phyloP scores from a whole-genome alignment of 2,888 invertebrate genomes.

The Seira ritae region DNA sequence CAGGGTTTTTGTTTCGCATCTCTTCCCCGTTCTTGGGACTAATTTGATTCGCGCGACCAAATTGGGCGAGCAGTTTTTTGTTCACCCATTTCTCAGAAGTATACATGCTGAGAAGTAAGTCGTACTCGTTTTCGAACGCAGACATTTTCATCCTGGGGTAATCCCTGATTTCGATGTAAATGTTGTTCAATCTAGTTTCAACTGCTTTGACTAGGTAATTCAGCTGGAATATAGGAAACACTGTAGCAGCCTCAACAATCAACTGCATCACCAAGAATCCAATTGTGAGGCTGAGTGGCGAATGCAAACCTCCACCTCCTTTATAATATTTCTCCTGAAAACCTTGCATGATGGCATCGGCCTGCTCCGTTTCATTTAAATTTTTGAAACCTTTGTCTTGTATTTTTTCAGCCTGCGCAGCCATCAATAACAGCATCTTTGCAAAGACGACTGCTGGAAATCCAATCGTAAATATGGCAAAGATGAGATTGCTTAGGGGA shows the following conservation, averaged over 20 bases:
- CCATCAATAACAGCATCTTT: neutral
- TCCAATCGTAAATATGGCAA: neutral
- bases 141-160: neutral
- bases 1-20: neutral
- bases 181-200: constrained; percentile 17
- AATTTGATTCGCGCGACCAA: neutral
- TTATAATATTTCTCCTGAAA: too few species aligned
- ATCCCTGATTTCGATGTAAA: neutral
- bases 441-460: neutral
- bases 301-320: neutral
- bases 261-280: neutral
- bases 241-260: constrained; percentile 12
- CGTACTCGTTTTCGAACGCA: neutral
- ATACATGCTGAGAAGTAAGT: constrained; percentile 19
- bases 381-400: neutral
- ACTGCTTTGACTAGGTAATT: constrained; percentile 16
- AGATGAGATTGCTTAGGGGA: neutral
- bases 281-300: neutral
- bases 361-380: neutral
- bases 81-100: constrained; percentile 14
- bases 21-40: neutral
- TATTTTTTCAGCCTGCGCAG: neutral
- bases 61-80: neutral
- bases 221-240: constrained; percentile 23
- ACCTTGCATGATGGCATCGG: too few species aligned